Percentiles rank a stretch among this genome's conserved stretches.
Evolutionary conservation across 1,140 invertebrate species (phyloP).

Genomic region (Ceratoteleas bidentatus): DNA sequence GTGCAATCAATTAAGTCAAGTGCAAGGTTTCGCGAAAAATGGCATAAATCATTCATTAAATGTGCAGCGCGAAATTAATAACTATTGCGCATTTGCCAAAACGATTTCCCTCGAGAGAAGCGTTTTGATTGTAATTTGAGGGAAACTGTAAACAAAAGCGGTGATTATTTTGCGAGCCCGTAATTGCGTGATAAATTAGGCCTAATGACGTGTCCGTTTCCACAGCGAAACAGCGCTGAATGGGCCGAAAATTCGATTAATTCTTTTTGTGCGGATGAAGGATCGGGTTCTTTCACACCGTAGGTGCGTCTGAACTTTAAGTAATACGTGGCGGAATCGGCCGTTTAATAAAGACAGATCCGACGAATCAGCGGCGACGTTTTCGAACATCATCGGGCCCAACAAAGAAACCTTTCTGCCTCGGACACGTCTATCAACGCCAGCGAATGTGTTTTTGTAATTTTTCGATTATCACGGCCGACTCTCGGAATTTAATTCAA

Average conservation of each 20-base stretch:
- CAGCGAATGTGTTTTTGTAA: conserved; percentile 33
- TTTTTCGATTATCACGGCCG: conserved; percentile 32
- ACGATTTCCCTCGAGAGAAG: not conserved
- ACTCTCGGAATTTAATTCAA: conserved; percentile 28
- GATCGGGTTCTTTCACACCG: conserved; percentile 32
- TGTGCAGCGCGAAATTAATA: not conserved
- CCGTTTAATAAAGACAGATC: conserved; percentile 48
- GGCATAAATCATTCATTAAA: not conserved
- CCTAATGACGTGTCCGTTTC: conserved; percentile 22
- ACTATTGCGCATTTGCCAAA: not conserved
- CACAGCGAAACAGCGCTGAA: conserved; percentile 8
- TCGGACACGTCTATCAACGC: conserved; percentile 29
- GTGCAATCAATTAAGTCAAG: not conserved
- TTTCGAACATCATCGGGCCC: conserved; percentile 34
- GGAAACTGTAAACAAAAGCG: not conserved
- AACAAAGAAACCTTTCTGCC: conserved; percentile 48
- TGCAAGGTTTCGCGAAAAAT: not conserved
- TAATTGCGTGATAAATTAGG: conserved; percentile 30
- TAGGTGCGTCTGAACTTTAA: conserved; percentile 36
- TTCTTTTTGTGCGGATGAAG: conserved; percentile 40
- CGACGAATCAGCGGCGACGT: conserved; percentile 14
- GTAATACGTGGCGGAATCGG: conserved; percentile 35
- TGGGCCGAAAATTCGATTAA: conserved; percentile 38
- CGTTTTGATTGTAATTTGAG: too few species aligned
- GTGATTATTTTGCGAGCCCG: not conserved